Evolutionary conservation across 1,140 invertebrate genomes (phyloP).

Genomic region (Temnothorax longispinosus): DNA sequence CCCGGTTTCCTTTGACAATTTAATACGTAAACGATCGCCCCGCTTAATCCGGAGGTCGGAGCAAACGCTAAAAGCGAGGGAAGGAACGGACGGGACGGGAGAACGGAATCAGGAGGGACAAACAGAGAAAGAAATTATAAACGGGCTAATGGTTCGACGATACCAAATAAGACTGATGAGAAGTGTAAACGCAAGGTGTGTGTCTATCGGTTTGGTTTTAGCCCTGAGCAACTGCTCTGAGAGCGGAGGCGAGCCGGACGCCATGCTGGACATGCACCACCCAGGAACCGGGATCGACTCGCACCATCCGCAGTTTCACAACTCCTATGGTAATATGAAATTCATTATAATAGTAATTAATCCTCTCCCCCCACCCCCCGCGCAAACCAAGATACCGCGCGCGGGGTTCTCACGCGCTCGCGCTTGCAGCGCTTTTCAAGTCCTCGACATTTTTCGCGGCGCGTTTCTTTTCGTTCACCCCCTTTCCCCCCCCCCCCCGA

Average conservation of each 20-base stretch:
- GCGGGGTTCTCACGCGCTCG: neutral
- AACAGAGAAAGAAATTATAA: conserved; percentile 59
- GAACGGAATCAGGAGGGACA: conserved; percentile 62
- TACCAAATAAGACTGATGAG: conserved; percentile 77
- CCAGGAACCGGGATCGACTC: conserved; percentile 84
- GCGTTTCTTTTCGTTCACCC: neutral
- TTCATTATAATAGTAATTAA: conserved; percentile 77
- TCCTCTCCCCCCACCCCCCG: neutral
- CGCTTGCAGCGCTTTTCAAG: conserved; percentile 11
- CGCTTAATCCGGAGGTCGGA: neutral
- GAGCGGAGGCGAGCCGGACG: conserved; percentile 84
- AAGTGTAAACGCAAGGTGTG: conserved; percentile 85
- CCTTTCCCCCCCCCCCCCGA: neutral
- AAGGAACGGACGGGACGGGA: conserved; percentile 61
- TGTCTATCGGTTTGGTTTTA: conserved; percentile 87
- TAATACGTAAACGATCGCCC: conserved; percentile 21
- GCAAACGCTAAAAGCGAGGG: conserved; percentile 23
- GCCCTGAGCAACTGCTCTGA: conserved; percentile 86
- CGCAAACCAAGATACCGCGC: neutral
- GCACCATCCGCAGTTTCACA: conserved; percentile 86
- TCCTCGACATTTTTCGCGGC: neutral
- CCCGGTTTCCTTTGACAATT: neutral
- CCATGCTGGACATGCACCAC: conserved; percentile 85
- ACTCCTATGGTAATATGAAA: conserved; percentile 86
- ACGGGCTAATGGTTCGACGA: conserved; percentile 71